phyloP scores from a whole-genome alignment of 2,888 invertebrate species.

The Spatulosminthurus flaviceps region DNA sequence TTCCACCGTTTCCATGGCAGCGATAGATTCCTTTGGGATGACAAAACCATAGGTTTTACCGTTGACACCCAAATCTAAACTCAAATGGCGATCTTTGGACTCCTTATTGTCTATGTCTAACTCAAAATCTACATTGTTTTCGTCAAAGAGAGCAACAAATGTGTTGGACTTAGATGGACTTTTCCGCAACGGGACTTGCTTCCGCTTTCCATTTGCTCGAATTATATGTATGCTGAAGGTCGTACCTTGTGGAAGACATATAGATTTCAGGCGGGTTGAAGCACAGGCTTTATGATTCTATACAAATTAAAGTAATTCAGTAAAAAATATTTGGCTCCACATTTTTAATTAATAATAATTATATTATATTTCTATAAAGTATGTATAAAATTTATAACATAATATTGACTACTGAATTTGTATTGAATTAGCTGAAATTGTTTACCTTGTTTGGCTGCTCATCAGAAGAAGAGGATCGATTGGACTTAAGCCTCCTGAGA shows the following conservation, averaged over 20 bases:
- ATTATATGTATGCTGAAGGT: neutral
- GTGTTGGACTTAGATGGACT: neutral
- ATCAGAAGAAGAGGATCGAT: neutral
- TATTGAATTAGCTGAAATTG: too few relatives aligned
- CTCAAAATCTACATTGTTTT: conserved; percentile 34
- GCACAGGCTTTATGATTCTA: neutral
- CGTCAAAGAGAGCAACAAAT: conserved; percentile 22
- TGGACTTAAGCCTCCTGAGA: conserved; percentile 2
- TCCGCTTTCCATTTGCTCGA: neutral
- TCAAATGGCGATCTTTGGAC: neutral
- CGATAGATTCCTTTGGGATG: neutral
- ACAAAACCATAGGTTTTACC: conserved; percentile 5
- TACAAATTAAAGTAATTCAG: neutral
- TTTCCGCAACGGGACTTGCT: neutral
- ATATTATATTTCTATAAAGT: too few relatives aligned
- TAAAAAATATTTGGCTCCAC: neutral
- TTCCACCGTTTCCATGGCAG: neutral
- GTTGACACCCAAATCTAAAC: conserved; percentile 7
- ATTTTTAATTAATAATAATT: too few relatives aligned
- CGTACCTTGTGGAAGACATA: neutral
- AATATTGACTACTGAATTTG: too few relatives aligned
- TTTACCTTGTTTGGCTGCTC: neutral
- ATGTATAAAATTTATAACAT: too few relatives aligned
- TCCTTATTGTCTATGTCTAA: conserved; percentile 15
- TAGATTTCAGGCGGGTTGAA: neutral